Evolutionary conservation across 2,113 vertebrate genomes (phyloP), one percentile per base, ranked within the genome.

Genomic region (Elachura formosa): DNA sequence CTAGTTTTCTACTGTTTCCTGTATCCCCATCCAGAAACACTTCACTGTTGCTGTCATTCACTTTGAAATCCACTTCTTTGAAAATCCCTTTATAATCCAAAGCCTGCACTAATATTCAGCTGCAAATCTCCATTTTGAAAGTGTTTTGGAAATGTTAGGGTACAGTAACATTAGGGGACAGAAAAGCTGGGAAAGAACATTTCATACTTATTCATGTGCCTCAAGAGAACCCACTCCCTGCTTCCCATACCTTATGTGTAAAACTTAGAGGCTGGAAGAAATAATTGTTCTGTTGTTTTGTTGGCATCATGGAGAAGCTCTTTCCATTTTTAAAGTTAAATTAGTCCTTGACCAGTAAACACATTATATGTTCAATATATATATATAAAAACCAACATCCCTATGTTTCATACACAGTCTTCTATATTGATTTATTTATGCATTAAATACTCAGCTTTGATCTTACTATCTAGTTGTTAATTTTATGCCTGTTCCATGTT

Each of bases 311-410:
- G 85, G 48, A 76, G 81, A 89, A 93, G 10, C 13, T 43, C 49
- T 67, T 91, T 73, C 31, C 21, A 63, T 71, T 87, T 84, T 91
- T 46, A 4, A 86, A 93, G 78, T 87, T 51, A 94, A 94, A 94
- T 94, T 84, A 69, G 41, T 93, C 43, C 59, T 72, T 73, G 21
- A 86, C 48, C 28, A 74, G 26, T 51, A 76, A 84, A 49, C 9
- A 19, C 17, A 58, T 93, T 92, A 51, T 36, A 45, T 33, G 16
- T 83, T 91, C 41, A 84, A 92, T 91, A 90, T 84, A 58, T 6
- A 48, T 33, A 3, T 34, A 28, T 18, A 59, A 84, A 66, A 11
- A 2, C 2, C 23, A 41, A 26, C 2, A 3, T 72, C 26, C 20
- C 31, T 59, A 4, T 81, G 59, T 22, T 41, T 89, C 67, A 43